Evolutionary conservation across 2,113 vertebrate genomes (phyloP).

Genomic region (Cottus gobio): DNA sequence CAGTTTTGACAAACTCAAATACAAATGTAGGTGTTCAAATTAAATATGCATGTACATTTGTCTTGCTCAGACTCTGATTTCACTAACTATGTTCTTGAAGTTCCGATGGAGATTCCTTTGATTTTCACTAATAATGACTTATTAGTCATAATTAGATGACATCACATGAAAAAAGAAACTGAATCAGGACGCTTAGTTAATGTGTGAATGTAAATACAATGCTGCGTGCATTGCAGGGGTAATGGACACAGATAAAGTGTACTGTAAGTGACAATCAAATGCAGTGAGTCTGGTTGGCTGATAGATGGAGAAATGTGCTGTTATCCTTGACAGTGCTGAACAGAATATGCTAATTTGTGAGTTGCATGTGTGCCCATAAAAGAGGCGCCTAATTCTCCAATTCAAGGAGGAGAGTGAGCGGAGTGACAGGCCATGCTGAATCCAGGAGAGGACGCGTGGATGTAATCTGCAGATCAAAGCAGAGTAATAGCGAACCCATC

Average conservation of each 20-base stretch:
- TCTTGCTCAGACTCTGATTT: not conserved
- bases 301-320: constrained; percentile 2
- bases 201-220: constrained; percentile 4
- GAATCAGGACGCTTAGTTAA: not conserved
- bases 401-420: constrained; percentile 29
- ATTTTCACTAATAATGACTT: no score
- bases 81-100: not conserved
- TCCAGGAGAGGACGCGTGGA: constrained; percentile 49
- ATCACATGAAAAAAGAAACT: not conserved
- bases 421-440: constrained; percentile 45
- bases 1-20: not conserved
- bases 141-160: not conserved
- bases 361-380: constrained; percentile 37
- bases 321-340: constrained; percentile 30
- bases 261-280: not conserved
- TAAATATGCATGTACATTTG: not conserved
- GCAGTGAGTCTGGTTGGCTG: not conserved
- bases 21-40: not conserved
- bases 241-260: constrained; percentile 1
- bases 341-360: constrained; percentile 50
- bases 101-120: not conserved
- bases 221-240: not conserved
- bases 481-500: constrained; percentile 45
- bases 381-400: constrained; percentile 40
- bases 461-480: constrained; percentile 66